These are phyloP conservation scores for Oreohelix idahoensis DNA, from an alignment of 1,140 invertebrate species.

Conservation along the genomic window DNA sequence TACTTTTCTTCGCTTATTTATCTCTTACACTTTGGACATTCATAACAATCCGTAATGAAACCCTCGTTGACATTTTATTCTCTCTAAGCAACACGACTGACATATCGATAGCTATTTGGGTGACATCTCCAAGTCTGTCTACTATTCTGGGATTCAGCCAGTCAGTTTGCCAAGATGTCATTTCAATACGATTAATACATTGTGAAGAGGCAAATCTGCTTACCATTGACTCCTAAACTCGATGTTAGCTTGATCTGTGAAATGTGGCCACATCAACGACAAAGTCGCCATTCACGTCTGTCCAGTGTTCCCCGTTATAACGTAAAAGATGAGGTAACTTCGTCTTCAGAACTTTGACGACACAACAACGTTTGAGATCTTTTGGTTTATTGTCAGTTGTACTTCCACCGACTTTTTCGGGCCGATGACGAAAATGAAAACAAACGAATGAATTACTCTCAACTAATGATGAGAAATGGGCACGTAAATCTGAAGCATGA, in stretches of 20 bases:
- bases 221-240: constrained; percentile 36
- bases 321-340: constrained; percentile 66
- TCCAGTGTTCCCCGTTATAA: constrained; percentile 75
- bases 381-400: constrained; percentile 2
- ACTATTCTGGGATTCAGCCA: too few relatives aligned
- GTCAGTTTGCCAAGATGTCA: too few relatives aligned
- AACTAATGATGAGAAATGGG: constrained; percentile 75
- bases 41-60: too few relatives aligned
- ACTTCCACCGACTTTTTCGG: constrained; percentile 61
- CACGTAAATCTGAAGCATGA: constrained; percentile 75
- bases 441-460: constrained; percentile 75
- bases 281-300: constrained; percentile 72
- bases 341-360: constrained; percentile 65
- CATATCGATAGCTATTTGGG: too few relatives aligned
- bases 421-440: constrained; percentile 77
- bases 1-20: too few relatives aligned
- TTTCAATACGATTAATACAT: too few relatives aligned
- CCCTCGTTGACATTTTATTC: too few relatives aligned
- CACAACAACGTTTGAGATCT: constrained; percentile 66
- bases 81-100: too few relatives aligned
- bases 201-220: too few relatives aligned
- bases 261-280: constrained; percentile 65
- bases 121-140: too few relatives aligned
- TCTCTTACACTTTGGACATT: too few relatives aligned
- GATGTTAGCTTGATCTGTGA: constrained; percentile 60